Evolutionary conservation across 2,113 vertebrate species (phyloP), one percentile per base, ranked within the genome.

Genomic region (Carassius gibelio): DNA sequence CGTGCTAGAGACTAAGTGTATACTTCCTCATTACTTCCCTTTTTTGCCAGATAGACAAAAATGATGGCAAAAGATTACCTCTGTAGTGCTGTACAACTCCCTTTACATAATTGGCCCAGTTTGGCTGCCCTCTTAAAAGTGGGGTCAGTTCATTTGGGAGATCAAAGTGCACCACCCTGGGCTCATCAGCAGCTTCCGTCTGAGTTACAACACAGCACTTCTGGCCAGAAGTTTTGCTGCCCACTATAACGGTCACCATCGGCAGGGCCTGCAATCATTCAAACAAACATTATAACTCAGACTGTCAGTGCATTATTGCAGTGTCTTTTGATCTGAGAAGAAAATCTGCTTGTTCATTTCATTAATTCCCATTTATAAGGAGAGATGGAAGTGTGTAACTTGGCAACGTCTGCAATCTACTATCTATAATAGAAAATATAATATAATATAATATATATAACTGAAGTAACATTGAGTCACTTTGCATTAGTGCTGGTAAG

Each of bases 61-160:
- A 62, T 15, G 34, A 42, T 42, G 0, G 69, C 57, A 76, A 52
- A 59, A 42, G 36, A 1, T 91, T 93, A 99, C 98, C 97, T 90
- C 91, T 94, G 91, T 98, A 99, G 90, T 98, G 95, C 57, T 98
- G 95, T 87, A 99, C 95, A 72, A 97, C 95, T 0, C 98, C 98
- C 90, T 97, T 98, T 74, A 98, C 66, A 42, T 99, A 99, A 92
- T 98, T 99, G 81, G 96, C 97, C 98, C 98, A 99, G 55, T 11
- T 87, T 0, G 97, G 98, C 66, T 84, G 84, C 26, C 96, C 96
- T 0, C 96, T 96, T 82, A 92, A 91, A 87, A 99, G 91, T 0
- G 92, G 74, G 2, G 90, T 81, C 84, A 89, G 90, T 10, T 90
- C 90, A 48, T 17, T 3, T 6, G 96, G 94, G 84, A 96, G 88